Evolutionary conservation across 2,888 invertebrate genomes (phyloP).

Genomic region (Lumbricus terrestris): DNA sequence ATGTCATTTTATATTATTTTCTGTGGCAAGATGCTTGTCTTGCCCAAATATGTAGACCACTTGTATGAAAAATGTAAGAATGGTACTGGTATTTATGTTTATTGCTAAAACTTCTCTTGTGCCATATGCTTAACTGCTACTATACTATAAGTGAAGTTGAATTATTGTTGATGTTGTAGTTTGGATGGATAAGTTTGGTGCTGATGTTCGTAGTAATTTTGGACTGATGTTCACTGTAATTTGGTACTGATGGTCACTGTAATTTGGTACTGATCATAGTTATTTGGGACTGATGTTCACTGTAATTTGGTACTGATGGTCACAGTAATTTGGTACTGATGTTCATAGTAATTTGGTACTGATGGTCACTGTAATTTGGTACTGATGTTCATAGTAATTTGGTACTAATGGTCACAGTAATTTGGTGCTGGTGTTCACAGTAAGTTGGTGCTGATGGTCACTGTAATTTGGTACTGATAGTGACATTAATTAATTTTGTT

Average conservation of each 20-base stretch:
- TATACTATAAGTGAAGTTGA: neutral
- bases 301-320: too few relatives aligned
- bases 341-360: neutral
- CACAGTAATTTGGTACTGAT: too few relatives aligned
- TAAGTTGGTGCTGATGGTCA: neutral
- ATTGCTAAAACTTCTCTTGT: neutral
- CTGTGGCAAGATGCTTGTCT: neutral
- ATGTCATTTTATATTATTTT: neutral
- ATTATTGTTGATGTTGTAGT: neutral
- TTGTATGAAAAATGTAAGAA: neutral
- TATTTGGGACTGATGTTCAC: too few relatives aligned
- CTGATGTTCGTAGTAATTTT: too few relatives aligned
- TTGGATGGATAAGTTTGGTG: neutral
- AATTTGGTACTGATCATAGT: too few relatives aligned
- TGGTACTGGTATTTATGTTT: neutral
- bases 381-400: neutral
- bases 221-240: too few relatives aligned
- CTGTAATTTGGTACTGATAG: neutral
- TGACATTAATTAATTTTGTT: too few relatives aligned
- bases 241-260: too few relatives aligned
- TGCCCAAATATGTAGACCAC: neutral
- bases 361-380: neutral
- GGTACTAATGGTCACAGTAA: too few relatives aligned
- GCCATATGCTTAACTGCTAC: neutral
- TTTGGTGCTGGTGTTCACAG: too few relatives aligned